Evolutionary conservation across 2,797 vertebrate species (phyloP).

Genomic region (Choloepus didactylus): DNA sequence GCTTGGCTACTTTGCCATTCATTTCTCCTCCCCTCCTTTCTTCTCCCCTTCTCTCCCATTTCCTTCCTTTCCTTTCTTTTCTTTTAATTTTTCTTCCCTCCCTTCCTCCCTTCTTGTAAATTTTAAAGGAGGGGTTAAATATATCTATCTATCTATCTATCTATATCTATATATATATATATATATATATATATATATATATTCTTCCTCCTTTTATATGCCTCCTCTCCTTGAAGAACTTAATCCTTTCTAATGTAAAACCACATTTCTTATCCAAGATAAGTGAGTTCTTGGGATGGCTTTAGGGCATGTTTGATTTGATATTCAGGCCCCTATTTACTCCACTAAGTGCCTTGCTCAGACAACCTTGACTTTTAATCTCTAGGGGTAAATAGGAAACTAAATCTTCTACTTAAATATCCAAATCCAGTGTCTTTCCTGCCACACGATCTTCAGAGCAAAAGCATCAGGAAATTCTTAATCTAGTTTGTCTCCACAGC

Average conservation of each 20-base stretch:
- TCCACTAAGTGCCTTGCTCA: not conserved
- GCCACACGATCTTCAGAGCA: conserved; percentile 55
- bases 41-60: rapidly evolving
- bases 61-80: not conserved
- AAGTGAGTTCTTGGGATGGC: not conserved
- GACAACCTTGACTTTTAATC: not conserved
- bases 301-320: not conserved
- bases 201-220: not conserved
- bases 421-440: conserved; percentile 47
- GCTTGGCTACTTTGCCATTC: not conserved
- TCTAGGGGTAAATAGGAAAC: not conserved
- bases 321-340: not conserved
- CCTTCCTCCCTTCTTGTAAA: not conserved
- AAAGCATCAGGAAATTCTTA: conserved; percentile 78
- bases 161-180: too few relatives aligned
- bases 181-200: too few relatives aligned
- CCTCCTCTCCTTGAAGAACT: not conserved
- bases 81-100: not conserved
- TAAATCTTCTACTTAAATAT: conserved; percentile 51
- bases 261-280: not conserved
- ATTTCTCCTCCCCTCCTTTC: not conserved
- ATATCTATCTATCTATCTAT: too few relatives aligned
- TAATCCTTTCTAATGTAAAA: not conserved
- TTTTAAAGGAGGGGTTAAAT: not conserved
- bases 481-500: conserved; percentile 71